phyloP scores from a whole-genome alignment of 2,797 vertebrate species.

The Phoxinus dragarum region DNA sequence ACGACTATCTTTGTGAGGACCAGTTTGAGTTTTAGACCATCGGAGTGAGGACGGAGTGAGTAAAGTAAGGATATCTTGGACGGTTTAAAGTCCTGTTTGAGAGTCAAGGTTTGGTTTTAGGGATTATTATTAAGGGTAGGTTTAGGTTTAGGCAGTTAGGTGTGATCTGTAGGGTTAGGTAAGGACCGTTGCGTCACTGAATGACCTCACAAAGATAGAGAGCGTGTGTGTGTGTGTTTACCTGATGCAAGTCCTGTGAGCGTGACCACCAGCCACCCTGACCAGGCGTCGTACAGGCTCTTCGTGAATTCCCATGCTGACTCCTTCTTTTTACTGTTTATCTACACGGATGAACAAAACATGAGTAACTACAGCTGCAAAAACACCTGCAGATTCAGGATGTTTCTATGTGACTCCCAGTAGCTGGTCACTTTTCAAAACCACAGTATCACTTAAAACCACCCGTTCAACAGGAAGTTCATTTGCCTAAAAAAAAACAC shows the following conservation, averaged over 20 bases:
- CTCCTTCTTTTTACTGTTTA: conserved; percentile 98
- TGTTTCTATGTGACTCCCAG: neutral
- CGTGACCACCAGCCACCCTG: conserved; percentile 97
- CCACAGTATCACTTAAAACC: neutral
- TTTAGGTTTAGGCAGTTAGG: neutral
- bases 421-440: neutral
- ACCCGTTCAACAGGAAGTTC: neutral
- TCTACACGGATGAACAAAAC: conserved; percentile 77
- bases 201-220: neutral
- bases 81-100: neutral
- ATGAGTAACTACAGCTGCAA: neutral
- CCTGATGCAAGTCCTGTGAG: conserved; percentile 97
- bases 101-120: neutral
- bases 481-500: neutral
- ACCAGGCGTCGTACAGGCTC: conserved; percentile 97
- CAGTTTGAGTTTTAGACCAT: no score
- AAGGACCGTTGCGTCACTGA: neutral
- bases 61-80: no score
- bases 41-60: no score
- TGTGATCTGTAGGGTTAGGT: neutral
- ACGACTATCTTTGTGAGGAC: neutral
- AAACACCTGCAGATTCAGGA: neutral
- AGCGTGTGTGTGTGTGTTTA: conserved; percentile 66
- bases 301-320: conserved; percentile 98
- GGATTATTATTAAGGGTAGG: neutral